A percentile compares a stretch with the other conserved stretches of the same genome.
These are phyloP conservation scores for Brachionus asplanchnoidis DNA, from an alignment of 1,140 invertebrate species.

Conservation along the genomic window DNA sequence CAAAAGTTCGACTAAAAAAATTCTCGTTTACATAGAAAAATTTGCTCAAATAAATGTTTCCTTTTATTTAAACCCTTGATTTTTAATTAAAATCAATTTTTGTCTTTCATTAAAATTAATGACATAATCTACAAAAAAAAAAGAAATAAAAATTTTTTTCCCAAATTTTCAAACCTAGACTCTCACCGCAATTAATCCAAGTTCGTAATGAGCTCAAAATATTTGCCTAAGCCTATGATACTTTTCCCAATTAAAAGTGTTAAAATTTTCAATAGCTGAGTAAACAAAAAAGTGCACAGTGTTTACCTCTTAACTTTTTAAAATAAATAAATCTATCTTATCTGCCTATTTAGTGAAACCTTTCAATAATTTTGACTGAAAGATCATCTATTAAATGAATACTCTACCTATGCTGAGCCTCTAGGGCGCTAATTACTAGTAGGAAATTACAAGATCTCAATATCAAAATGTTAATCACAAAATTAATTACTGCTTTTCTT, in stretches of 20 bases:
- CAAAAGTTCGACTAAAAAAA: no score
- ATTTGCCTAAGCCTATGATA: neutral
- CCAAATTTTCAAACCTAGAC: neutral
- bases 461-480: neutral
- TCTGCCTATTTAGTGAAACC: neutral
- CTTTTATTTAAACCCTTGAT: no score
- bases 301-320: slow-evolving; percentile 22
- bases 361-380: slow-evolving; percentile 15
- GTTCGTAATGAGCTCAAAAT: neutral
- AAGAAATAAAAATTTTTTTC: neutral
- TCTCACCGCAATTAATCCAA: neutral
- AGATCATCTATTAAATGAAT: slow-evolving; percentile 4
- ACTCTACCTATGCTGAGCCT: neutral
- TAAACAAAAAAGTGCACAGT: neutral
- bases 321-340: slow-evolving; percentile 38
- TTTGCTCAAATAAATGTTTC: no score
- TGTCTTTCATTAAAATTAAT: neutral
- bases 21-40: no score
- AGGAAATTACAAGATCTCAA: slow-evolving; percentile 1
- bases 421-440: neutral
- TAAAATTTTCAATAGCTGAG: slow-evolving; percentile 11
- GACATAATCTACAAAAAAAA: neutral
- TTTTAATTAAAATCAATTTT: no score
- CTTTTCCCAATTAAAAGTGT: slow-evolving; percentile 8
- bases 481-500: slow-evolving; percentile 1